Conservation (phyloP, 2,797 vertebrate species). For the Sebastes glaucus region DNA sequence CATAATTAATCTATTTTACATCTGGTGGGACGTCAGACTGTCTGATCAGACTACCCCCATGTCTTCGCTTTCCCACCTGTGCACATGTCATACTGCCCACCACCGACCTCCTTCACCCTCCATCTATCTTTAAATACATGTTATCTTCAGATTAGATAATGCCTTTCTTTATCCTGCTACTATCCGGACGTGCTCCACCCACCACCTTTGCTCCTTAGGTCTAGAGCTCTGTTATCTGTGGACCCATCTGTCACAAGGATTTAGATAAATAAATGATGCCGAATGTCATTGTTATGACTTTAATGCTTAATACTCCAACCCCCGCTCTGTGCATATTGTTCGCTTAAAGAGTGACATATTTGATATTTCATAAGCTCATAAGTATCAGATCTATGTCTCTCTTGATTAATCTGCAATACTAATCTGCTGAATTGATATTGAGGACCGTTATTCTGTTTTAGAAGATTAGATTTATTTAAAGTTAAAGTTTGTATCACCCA, state of each 20-base stretch:
- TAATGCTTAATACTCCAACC: slow-evolving; percentile 70
- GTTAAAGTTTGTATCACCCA: background rate
- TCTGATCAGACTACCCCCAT: background rate
- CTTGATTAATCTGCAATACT: slow-evolving; percentile 75
- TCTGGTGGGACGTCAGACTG: slow-evolving; percentile 23
- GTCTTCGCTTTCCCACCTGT: slow-evolving; percentile 7
- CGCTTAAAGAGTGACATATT: slow-evolving; percentile 70
- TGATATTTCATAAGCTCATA: slow-evolving; percentile 79
- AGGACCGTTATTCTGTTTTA: slow-evolving; percentile 30
- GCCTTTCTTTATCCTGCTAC: slow-evolving; percentile 58
- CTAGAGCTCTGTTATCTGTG: slow-evolving; percentile 61
- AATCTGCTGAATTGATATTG: slow-evolving; percentile 68
- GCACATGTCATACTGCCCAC: background rate
- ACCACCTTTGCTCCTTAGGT: slow-evolving; percentile 38
- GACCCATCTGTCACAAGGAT: slow-evolving; percentile 79
- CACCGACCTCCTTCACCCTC: background rate
- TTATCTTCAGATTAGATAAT: slow-evolving; percentile 69
- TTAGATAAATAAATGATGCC: slow-evolving; percentile 67
- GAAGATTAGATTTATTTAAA: slow-evolving; percentile 47
- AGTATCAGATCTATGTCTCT: slow-evolving; percentile 59
- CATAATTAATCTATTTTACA: slow-evolving; percentile 52
- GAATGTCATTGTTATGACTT: slow-evolving; percentile 81
- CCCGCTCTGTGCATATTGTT: slow-evolving; percentile 66
- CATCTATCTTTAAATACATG: slow-evolving; percentile 39
- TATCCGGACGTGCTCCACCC: slow-evolving; percentile 38